Conservation (phyloP, 2,797 vertebrate genomes). For the Tangara arthus region DNA sequence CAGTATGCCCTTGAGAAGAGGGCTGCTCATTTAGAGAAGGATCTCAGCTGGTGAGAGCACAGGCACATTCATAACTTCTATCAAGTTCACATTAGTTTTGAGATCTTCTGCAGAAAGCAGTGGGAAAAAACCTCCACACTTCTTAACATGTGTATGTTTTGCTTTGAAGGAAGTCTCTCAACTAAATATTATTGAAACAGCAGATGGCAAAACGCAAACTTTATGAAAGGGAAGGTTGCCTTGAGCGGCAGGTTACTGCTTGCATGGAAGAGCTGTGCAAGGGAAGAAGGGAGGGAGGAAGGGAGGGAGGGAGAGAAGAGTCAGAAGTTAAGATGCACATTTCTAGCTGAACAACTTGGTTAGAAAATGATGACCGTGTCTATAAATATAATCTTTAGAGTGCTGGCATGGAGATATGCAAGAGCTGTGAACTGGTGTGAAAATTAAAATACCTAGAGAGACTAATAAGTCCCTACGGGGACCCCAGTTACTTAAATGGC, state of each 20-base stretch:
- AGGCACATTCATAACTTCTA: constrained; percentile 17
- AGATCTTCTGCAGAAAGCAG: not conserved
- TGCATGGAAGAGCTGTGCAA: constrained; percentile 24
- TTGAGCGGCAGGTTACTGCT: constrained; percentile 26
- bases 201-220: constrained; percentile 62
- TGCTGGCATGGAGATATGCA: constrained; percentile 38
- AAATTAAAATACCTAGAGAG: constrained; percentile 55
- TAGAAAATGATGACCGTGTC: constrained; percentile 35
- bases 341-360: constrained; percentile 32
- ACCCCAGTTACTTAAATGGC: constrained; percentile 61
- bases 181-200: constrained; percentile 51
- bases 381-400: constrained; percentile 38
- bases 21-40: not conserved
- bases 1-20: not conserved
- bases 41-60: not conserved
- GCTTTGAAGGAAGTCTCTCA: constrained; percentile 62
- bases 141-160: not conserved
- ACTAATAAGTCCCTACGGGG: constrained; percentile 54
- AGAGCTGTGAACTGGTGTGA: constrained; percentile 59
- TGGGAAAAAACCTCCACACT: rapidly evolving
- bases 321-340: constrained; percentile 4
- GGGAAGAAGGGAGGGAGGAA: not conserved
- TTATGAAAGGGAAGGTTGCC: constrained; percentile 6
- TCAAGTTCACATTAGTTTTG: not conserved
- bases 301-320: not conserved